Percentiles rank a stretch among this genome's conserved stretches.
Conservation (phyloP, 2,113 vertebrate species). For the Cryptomyrus ogoouensis region DNA sequence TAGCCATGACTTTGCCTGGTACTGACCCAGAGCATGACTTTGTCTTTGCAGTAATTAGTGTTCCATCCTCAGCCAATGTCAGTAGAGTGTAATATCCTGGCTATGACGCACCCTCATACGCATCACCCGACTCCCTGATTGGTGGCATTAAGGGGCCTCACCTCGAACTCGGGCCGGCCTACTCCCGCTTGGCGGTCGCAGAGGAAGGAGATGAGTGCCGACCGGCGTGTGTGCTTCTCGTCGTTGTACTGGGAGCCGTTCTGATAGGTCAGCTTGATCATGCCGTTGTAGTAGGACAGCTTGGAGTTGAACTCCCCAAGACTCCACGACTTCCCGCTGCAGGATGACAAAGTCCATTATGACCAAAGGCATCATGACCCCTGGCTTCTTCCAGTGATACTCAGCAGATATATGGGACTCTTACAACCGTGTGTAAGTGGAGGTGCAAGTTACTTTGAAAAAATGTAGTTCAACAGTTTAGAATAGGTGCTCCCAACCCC, state of each 20-base stretch:
- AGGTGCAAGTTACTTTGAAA: not conserved
- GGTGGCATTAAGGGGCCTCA: constrained; percentile 31
- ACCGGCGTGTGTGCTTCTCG: constrained; percentile 60
- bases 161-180: constrained; percentile 85
- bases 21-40: not conserved
- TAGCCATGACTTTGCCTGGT: not conserved
- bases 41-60: not conserved
- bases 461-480: not conserved
- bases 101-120: too few species aligned
- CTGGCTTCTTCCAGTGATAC: not conserved
- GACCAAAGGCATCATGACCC: too few species aligned
- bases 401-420: not conserved
- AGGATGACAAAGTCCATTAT: constrained; percentile 12
- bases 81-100: not conserved
- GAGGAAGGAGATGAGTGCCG: constrained; percentile 84
- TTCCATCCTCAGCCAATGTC: not conserved
- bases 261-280: constrained; percentile 79
- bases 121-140: not conserved
- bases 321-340: constrained; percentile 62
- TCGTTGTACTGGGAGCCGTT: constrained; percentile 80
- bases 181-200: constrained; percentile 73
- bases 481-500: not conserved
- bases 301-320: constrained; percentile 69
- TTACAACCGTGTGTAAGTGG: not conserved
- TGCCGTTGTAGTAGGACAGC: constrained; percentile 86